These are phyloP conservation scores for Cistogaster globosa DNA, from an alignment of 2,888 invertebrate genomes.

Conservation along the genomic window DNA sequence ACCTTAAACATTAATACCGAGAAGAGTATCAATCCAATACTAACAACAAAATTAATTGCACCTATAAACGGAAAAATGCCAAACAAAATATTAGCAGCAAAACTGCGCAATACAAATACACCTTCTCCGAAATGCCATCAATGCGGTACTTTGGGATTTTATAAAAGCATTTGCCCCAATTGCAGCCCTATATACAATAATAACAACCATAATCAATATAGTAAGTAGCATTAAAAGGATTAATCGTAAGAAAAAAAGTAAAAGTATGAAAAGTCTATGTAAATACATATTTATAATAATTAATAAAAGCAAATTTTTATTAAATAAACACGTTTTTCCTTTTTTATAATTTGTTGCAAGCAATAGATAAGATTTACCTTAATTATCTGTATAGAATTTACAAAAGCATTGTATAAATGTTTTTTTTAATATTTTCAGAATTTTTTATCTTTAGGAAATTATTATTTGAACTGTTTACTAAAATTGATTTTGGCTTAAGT, in stretches of 20 bases:
- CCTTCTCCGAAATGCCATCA: conserved; percentile 67
- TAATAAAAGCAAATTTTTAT: too few species aligned
- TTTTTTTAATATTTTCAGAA: too few species aligned
- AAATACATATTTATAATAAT: too few species aligned
- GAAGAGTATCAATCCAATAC: conserved; percentile 18
- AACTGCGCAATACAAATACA: conserved; percentile 46
- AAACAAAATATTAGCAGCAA: conserved; percentile 48
- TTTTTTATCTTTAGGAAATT: too few species aligned
- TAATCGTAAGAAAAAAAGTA: neutral
- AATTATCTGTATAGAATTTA: too few species aligned
- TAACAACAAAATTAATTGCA: conserved; percentile 67
- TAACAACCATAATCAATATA: conserved; percentile 34
- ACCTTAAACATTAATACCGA: conserved; percentile 20
- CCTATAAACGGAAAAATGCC: conserved; percentile 52
- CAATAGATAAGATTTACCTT: too few species aligned
- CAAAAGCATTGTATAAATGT: too few species aligned
- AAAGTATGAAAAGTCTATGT: neutral
- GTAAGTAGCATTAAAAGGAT: conserved; percentile 1
- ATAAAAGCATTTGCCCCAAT: conserved; percentile 68
- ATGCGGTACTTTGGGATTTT: conserved; percentile 68
- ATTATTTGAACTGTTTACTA: too few species aligned
- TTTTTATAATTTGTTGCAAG: too few species aligned
- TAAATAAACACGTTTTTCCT: too few species aligned
- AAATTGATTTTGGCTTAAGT: too few species aligned
- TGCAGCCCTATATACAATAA: conserved; percentile 68